Base-by-base conservation (phyloP, 1,140 invertebrate species). In the Akabosia matsudoensis region DNA sequence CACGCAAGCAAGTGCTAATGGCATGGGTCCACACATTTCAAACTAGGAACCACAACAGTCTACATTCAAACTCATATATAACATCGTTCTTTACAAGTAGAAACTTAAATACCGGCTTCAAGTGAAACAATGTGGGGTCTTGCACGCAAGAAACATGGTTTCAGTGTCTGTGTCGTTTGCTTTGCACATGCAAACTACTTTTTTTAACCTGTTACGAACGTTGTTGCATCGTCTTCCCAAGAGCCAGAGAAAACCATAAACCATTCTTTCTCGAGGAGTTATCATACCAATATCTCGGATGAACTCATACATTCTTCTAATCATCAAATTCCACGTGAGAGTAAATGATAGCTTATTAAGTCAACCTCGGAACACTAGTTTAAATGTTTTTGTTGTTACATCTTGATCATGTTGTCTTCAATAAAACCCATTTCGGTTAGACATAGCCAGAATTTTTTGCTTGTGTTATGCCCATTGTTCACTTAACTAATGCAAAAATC, bases 91-190 rank as follows among this genome's bases (percentile, higher is more conserved):
- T 10, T n/a, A n/a, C n/a, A n/a, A n/a, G n/a, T n/a, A n/a, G n/a
- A n/a, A n/a, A n/a, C 37, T 45, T 18, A 10, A 18, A 45, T 45
- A 45, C 54, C 10, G 22, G 10, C 22, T 56, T 56, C 13, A n/a
- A n/a, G n/a, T n/a, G n/a, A n/a, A 67, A 67, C 61, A 67, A 67
- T 67, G 61, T 67, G 61, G 61, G 61, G 61, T 67, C 61, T 67
- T 28, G 61, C 61, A 31, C n/a, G 28, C 61, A 30, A 7, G 24
- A n/a, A n/a, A n/a, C 61, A 67, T 30, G 13, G 13, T 30, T 67
- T 31, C 61, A 67, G 54, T 61, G 13, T 3, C 24, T 14, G 54
- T 22, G 4, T 61, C 18, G 37, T 45, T 18, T 7, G 7, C 37
- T 45, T 45, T 18, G 37, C 54, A n/a, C 54, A 24, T 61, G 54